Percentiles rank a stretch among this genome's conserved stretches.
Conservation (phyloP, 1,140 invertebrate genomes). For the Philopotamus ludificatus region DNA sequence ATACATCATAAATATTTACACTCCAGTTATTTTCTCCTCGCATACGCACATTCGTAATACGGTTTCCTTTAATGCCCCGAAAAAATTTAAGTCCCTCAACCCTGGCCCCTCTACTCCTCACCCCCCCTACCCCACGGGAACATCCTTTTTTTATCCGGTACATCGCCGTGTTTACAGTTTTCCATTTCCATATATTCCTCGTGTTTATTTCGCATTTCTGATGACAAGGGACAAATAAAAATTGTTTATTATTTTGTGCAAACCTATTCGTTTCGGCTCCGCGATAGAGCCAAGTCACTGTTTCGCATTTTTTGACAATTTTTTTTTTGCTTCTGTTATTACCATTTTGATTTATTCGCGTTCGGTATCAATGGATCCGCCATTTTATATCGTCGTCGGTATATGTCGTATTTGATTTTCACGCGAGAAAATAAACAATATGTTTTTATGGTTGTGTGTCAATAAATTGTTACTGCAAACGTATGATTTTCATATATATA, state of each 20-base stretch:
- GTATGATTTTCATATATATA: too few relatives aligned
- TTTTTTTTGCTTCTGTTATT: not conserved
- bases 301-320: too few relatives aligned
- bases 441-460: too few relatives aligned
- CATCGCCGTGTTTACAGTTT: slow-evolving; percentile 5
- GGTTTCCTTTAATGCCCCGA: not conserved
- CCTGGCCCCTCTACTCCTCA: not conserved
- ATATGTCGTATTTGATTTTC: not conserved
- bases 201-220: slow-evolving; percentile 26
- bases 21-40: too few relatives aligned
- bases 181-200: slow-evolving; percentile 27
- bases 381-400: not conserved
- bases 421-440: not conserved
- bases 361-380: too few relatives aligned
- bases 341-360: not conserved
- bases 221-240: slow-evolving; percentile 30
- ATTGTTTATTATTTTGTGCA: slow-evolving; percentile 35
- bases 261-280: slow-evolving; percentile 30
- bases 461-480: too few relatives aligned
- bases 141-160: not conserved
- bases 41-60: too few relatives aligned
- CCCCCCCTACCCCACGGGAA: not conserved
- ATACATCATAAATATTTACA: too few relatives aligned
- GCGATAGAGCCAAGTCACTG: not conserved
- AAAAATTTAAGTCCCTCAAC: not conserved